phyloP scores from a whole-genome alignment of 2,888 invertebrate species.

The Zaprionus lineosus region DNA sequence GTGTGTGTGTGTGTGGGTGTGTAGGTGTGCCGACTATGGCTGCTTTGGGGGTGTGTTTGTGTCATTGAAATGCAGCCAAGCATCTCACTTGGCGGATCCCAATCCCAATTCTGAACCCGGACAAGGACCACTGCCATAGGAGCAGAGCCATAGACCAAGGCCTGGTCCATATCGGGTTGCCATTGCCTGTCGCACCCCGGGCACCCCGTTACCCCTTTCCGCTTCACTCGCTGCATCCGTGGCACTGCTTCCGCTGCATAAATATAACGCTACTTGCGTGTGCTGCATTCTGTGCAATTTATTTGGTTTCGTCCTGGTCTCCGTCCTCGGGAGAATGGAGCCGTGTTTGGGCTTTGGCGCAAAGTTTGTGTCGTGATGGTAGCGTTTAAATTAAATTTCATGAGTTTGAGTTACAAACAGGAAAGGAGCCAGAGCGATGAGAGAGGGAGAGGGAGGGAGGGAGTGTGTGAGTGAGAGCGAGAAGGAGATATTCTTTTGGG shows the following conservation, averaged over 20 bases:
- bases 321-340: conserved; percentile 16
- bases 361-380: conserved; percentile 43
- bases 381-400: conserved; percentile 54
- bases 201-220: too few relatives aligned
- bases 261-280: conserved; percentile 74
- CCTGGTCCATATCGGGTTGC: conserved; percentile 5
- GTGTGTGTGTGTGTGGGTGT: conserved; percentile 14
- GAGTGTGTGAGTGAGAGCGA: too few relatives aligned
- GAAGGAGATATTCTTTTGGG: conserved; percentile 38
- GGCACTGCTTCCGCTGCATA: conserved; percentile 73
- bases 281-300: conserved; percentile 72
- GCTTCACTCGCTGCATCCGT: too few relatives aligned
- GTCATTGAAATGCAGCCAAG: conserved; percentile 75
- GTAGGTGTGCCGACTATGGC: conserved; percentile 6
- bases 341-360: conserved; percentile 14
- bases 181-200: conserved; percentile 36
- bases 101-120: conserved; percentile 3
- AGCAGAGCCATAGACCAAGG: too few relatives aligned
- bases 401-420: too few relatives aligned
- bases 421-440: too few relatives aligned
- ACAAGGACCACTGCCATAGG: too few relatives aligned
- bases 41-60: conserved; percentile 59
- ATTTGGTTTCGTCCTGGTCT: conserved; percentile 69
- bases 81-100: conserved; percentile 52
- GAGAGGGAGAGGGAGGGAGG: too few relatives aligned